phyloP scores from a whole-genome alignment of 2,797 vertebrate species.

The Serranus cabrilla region DNA sequence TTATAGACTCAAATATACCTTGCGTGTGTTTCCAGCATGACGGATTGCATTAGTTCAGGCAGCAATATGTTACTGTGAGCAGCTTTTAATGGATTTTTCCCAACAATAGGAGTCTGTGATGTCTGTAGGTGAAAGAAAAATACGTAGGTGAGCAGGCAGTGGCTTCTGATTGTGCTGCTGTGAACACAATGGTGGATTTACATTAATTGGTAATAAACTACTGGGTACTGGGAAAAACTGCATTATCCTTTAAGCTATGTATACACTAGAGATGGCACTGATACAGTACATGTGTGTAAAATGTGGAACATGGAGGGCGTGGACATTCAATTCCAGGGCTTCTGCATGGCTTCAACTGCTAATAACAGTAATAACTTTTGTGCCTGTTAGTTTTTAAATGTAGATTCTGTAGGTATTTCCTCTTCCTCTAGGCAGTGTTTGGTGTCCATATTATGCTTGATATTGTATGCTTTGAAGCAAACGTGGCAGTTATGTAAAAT shows the following conservation, averaged over 20 bases:
- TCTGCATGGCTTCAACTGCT: background rate
- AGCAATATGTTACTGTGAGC: constrained; percentile 16
- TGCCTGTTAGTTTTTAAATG: background rate
- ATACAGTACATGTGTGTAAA: background rate
- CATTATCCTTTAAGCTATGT: constrained; percentile 6
- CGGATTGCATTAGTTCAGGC: constrained; percentile 30
- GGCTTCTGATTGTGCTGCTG: background rate
- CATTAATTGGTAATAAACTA: background rate
- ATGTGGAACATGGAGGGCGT: background rate
- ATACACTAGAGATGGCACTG: background rate
- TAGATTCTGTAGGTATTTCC: background rate
- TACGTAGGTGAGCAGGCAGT: constrained; percentile 3
- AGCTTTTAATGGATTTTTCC: constrained; percentile 36
- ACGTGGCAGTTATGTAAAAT: background rate
- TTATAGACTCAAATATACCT: background rate
- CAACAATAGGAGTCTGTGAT: constrained; percentile 15
- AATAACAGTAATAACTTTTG: background rate
- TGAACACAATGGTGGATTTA: background rate
- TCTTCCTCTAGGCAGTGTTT: background rate
- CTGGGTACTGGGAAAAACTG: background rate
- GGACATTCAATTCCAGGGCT: background rate
- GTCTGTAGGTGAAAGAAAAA: background rate
- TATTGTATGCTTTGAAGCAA: background rate
- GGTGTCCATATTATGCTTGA: background rate
- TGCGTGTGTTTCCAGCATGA: constrained; percentile 32